Percentiles rank a stretch among this genome's conserved stretches.
These are phyloP conservation scores for Papilio elwesi DNA, from an alignment of 2,888 invertebrate genomes.

Conservation along the genomic window DNA sequence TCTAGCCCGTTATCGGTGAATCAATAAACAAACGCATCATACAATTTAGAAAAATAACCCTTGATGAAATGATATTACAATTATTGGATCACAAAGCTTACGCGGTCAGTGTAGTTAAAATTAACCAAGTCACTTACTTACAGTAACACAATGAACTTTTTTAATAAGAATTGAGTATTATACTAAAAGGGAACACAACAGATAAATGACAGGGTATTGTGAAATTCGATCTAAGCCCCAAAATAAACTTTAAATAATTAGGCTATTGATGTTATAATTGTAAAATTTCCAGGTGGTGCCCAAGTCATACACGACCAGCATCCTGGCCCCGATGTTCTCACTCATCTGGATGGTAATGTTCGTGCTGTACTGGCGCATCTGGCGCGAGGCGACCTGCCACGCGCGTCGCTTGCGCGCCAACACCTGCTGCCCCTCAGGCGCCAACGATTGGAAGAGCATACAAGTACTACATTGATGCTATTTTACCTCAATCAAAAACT, in stretches of 20 bases:
- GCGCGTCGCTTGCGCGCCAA: conserved; percentile 87
- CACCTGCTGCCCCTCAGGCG: conserved; percentile 82
- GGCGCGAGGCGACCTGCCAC: conserved; percentile 90
- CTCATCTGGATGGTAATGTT: conserved; percentile 90
- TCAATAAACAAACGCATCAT: conserved; percentile 42
- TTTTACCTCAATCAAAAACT: background rate
- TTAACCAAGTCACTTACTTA: too few relatives aligned
- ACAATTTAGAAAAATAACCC: conserved; percentile 42
- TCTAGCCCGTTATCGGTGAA: conserved; percentile 37
- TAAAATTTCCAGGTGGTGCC: conserved; percentile 74
- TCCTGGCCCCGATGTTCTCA: conserved; percentile 88
- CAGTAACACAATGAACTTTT: too few relatives aligned
- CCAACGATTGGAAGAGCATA: conserved; percentile 89
- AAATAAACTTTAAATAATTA: background rate
- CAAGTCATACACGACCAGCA: conserved; percentile 77
- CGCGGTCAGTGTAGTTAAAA: too few relatives aligned
- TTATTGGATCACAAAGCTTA: conserved; percentile 31
- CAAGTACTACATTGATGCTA: conserved; percentile 79
- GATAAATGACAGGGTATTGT: too few relatives aligned
- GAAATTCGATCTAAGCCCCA: too few relatives aligned
- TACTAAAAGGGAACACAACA: too few relatives aligned
- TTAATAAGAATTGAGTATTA: too few relatives aligned
- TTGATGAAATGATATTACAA: conserved; percentile 39
- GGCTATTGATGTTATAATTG: background rate
- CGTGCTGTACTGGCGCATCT: conserved; percentile 90